Evolutionary conservation across 2,888 invertebrate species (phyloP).

Genomic region (Xanthia togata): DNA sequence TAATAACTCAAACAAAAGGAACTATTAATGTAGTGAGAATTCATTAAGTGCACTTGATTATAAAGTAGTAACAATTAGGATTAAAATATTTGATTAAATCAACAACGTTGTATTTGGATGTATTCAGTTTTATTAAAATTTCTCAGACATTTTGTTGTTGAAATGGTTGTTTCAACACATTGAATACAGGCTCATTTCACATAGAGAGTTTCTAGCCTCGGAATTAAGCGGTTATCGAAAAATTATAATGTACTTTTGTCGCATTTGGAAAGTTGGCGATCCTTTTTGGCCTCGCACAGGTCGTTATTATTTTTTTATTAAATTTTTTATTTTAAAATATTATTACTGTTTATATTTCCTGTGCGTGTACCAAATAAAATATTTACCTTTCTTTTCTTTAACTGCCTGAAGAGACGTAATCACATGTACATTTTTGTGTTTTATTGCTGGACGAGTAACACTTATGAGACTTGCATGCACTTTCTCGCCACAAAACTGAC

Average conservation of each 20-base stretch:
- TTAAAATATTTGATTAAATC: constrained; percentile 72
- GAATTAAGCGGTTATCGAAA: neutral
- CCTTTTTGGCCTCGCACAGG: no score
- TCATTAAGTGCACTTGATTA: constrained; percentile 88
- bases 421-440: neutral
- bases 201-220: neutral
- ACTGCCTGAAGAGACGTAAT: neutral
- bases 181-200: constrained; percentile 25
- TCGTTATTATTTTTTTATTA: no score
- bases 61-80: constrained; percentile 77
- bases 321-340: no score
- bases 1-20: constrained; percentile 75
- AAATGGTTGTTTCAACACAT: constrained; percentile 39
- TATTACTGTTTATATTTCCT: no score
- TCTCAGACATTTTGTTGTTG: constrained; percentile 35
- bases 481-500: neutral
- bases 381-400: no score
- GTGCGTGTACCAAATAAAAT: no score
- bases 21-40: constrained; percentile 83
- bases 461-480: neutral
- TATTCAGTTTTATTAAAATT: constrained; percentile 70
- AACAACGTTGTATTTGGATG: constrained; percentile 76
- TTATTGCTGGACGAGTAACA: neutral
- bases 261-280: neutral
- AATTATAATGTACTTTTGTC: neutral